Base-by-base conservation (phyloP, 2,797 vertebrate species). In the Onychomys torridus region DNA sequence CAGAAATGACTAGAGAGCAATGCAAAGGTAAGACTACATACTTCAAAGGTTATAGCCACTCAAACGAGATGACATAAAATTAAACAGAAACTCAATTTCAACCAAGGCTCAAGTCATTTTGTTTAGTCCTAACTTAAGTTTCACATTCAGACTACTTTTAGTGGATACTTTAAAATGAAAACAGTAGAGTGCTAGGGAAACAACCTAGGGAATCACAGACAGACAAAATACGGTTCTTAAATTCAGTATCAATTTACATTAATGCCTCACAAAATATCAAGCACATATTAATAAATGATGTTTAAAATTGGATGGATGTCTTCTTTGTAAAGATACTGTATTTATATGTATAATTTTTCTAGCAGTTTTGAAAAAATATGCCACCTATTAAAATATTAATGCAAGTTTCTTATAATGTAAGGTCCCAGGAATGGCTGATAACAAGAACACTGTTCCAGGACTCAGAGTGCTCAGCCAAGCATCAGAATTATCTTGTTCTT, bases 151-250 rank as follows among this genome's bases (percentile, higher is more conserved):
- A 95, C 81, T 86, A 71, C 37, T 23, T 73, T 52, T 82, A 89
- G 76, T 55, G 81, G 37, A 32, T 88, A 43, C 57, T 67, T 92
- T 40, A 95, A 94, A 69, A 96, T 65, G 29, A 83, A 84, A 75
- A 91, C 67, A 93, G 34, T 43, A 71, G 85, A 73, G 3, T 79
- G 2, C 21, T 73, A 96, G 34, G 79, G 34, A 78, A 91, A 16
- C 69, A 95, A 34, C 34, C 49, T 25, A 93, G 5, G n/a, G 32
- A 90, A 91, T 4, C n/a, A 67, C 16, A 37, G n/a, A 79, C 3
- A 88, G 9, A 65, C 32, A 95, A 96, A 95, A 96, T 46, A 75
- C 1, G 57, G 2, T 73, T 94, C 92, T 92, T 79, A 78, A 91
- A 82, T 49, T 86, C n/a, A 84, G 67, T 55, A 55, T 88, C 77